phyloP scores from a whole-genome alignment of 2,888 invertebrate species.

The Malacosoma neustria region DNA sequence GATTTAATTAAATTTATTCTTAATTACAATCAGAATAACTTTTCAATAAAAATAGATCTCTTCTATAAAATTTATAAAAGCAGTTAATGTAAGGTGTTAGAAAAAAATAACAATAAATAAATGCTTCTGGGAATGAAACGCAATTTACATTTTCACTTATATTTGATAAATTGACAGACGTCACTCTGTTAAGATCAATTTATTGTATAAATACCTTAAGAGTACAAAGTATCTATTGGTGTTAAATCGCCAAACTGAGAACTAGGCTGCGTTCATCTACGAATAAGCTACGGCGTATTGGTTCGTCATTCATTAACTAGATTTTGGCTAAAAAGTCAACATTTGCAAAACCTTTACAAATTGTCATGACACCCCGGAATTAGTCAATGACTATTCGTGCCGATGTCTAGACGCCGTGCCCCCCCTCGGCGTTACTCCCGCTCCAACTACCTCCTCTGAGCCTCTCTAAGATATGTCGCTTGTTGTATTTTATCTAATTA shows the following conservation, averaged over 20 bases:
- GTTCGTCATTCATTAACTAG: conserved; percentile 71
- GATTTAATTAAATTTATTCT: conserved; percentile 40
- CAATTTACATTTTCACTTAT: conserved; percentile 46
- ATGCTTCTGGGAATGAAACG: conserved; percentile 66
- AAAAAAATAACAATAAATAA: conserved; percentile 67
- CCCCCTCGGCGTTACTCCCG: conserved; percentile 42
- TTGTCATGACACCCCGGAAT: conserved; percentile 71
- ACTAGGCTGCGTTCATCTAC: conserved; percentile 70
- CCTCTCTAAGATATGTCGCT: conserved; percentile 59
- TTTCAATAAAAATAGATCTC: conserved; percentile 75
- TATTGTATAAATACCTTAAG: conserved; percentile 66
- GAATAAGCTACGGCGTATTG: conserved; percentile 72
- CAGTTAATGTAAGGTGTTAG: conserved; percentile 48
- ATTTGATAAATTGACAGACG: conserved; percentile 72
- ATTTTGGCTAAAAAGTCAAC: conserved; percentile 74
- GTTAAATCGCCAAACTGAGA: conserved; percentile 67
- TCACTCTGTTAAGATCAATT: conserved; percentile 67
- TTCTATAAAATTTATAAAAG: conserved; percentile 75
- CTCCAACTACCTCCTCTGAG: conserved; percentile 24
- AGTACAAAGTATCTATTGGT: conserved; percentile 70
- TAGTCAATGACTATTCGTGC: conserved; percentile 64
- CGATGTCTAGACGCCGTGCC: conserved; percentile 23
- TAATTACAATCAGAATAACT: conserved; percentile 59
- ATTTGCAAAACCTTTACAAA: conserved; percentile 72
- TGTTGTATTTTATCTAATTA: conserved; percentile 36